phyloP scores from a whole-genome alignment of 2,888 invertebrate genomes.

The Cheilosia impressa region DNA sequence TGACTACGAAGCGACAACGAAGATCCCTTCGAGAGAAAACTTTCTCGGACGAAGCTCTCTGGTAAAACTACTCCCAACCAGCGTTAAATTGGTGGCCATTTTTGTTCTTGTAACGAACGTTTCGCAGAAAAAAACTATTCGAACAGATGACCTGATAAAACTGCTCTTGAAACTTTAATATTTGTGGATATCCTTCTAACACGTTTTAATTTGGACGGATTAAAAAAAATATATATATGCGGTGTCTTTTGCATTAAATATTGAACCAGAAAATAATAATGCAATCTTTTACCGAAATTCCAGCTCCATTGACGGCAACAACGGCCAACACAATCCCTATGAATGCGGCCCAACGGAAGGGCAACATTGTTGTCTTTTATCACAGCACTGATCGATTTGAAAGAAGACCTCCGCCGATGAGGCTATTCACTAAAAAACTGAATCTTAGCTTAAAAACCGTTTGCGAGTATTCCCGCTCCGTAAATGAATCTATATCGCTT shows the following conservation, averaged over 20 bases:
- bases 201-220: too few species aligned
- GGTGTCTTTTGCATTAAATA: neutral
- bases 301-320: conserved; percentile 80
- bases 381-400: conserved; percentile 46
- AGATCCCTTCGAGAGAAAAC: too few species aligned
- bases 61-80: too few species aligned
- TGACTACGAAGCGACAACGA: too few species aligned
- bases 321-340: conserved; percentile 79
- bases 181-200: too few species aligned
- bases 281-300: conserved; percentile 68
- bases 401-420: conserved; percentile 44
- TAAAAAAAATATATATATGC: too few species aligned
- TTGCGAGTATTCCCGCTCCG: neutral
- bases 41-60: too few species aligned
- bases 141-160: too few species aligned
- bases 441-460: conserved; percentile 25
- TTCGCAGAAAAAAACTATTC: too few species aligned
- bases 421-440: conserved; percentile 40
- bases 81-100: too few species aligned
- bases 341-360: conserved; percentile 81
- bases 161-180: too few species aligned
- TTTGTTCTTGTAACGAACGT: too few species aligned
- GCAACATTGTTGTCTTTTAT: conserved; percentile 79
- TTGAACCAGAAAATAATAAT: neutral
- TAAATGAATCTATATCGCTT: neutral